A percentile compares a stretch with the other conserved stretches of the same genome.
Evolutionary conservation across 2,797 vertebrate genomes (phyloP).

Genomic region (Lemur catta): DNA sequence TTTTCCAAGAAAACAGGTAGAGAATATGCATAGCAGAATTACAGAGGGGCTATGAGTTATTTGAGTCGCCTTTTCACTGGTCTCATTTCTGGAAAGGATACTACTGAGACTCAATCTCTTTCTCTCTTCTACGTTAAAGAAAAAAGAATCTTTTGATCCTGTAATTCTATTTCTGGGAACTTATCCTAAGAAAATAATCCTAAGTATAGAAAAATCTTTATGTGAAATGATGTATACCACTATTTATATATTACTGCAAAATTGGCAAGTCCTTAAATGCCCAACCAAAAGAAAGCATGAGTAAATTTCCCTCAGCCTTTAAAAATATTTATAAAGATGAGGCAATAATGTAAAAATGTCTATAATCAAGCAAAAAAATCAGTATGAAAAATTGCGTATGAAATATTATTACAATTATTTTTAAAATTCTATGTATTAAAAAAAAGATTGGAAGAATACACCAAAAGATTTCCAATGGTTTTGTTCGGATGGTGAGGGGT

Average conservation of each 20-base stretch:
- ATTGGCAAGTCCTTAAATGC: not conserved
- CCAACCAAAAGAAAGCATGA: not conserved
- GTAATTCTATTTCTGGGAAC: not conserved
- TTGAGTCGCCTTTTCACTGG: not conserved
- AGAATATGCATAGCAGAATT: not conserved
- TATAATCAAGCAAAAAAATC: not conserved
- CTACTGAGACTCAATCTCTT: not conserved
- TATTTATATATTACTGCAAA: not conserved
- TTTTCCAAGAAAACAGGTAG: not conserved
- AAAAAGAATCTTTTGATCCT: not conserved
- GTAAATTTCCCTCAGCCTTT: not conserved
- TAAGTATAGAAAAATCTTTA: not conserved
- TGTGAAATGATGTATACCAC: not conserved
- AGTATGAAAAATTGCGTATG: not conserved
- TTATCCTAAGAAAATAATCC: not conserved
- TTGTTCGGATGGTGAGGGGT: not conserved
- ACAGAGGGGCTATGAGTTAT: not conserved
- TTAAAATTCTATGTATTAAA: not conserved
- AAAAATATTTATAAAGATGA: not conserved
- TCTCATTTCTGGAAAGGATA: not conserved
- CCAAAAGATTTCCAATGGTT: not conserved
- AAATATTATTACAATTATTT: not conserved
- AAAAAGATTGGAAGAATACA: not conserved
- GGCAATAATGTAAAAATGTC: not conserved
- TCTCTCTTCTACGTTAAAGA: not conserved